Conservation (phyloP, 2,113 vertebrate genomes). For the Corythornis cristatus region DNA sequence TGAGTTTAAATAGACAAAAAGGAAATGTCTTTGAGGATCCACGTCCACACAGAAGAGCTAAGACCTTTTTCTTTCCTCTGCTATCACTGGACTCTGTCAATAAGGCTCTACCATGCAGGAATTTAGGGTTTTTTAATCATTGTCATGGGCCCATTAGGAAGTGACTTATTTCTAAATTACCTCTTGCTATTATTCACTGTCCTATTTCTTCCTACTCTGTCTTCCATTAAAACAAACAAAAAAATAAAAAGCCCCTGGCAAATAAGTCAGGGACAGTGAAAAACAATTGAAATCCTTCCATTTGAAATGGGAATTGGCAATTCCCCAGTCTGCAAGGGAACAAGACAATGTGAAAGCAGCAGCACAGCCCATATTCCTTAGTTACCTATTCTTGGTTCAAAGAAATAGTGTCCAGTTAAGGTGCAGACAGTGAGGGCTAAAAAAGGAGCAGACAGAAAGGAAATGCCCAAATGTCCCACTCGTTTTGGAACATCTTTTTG, state of each 20-base stretch:
- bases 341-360: neutral
- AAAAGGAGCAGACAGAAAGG: neutral
- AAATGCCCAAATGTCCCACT: neutral
- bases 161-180: neutral
- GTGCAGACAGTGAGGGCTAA: neutral
- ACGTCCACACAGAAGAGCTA: neutral
- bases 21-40: neutral
- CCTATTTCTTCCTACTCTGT: neutral
- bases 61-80: neutral
- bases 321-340: neutral
- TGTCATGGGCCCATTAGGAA: neutral
- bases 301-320: neutral
- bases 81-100: neutral
- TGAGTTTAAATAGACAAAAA: neutral
- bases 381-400: neutral
- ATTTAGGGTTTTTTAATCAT: neutral
- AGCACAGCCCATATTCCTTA: neutral
- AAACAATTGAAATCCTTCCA: neutral
- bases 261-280: neutral
- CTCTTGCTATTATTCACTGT: neutral
- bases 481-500: neutral
- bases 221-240: neutral
- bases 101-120: neutral
- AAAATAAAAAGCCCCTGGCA: neutral
- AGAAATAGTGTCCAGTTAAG: neutral